phyloP scores from a whole-genome alignment of 2,797 vertebrate genomes.

The Anableps anableps region DNA sequence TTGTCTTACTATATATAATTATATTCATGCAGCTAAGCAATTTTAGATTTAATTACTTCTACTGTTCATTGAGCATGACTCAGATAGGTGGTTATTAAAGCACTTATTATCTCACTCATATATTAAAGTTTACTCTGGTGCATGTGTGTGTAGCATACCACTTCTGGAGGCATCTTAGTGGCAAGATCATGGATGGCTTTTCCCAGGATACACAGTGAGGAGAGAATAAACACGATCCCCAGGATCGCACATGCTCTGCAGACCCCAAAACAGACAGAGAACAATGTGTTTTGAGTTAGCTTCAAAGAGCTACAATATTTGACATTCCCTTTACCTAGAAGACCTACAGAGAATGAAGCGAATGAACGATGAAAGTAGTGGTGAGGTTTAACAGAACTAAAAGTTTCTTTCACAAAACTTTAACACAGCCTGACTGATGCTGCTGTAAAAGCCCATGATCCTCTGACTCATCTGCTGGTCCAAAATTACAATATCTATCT shows the following conservation, averaged over 20 bases:
- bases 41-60: neutral
- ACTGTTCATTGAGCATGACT: neutral
- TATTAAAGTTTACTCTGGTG: slow-evolving; percentile 4
- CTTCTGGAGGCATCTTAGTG: slow-evolving; percentile 91
- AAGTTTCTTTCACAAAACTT: neutral
- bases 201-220: slow-evolving; percentile 93
- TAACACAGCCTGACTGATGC: neutral
- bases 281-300: neutral
- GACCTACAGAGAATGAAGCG: neutral
- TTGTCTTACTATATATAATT: neutral
- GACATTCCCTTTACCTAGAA: neutral
- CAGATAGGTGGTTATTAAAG: neutral
- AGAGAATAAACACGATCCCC: slow-evolving; percentile 92
- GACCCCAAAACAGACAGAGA: slow-evolving; percentile 33
- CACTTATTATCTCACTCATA: neutral
- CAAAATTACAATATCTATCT: slow-evolving; percentile 17
- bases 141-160: slow-evolving; percentile 81
- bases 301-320: neutral
- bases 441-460: neutral
- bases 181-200: slow-evolving; percentile 96
- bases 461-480: slow-evolving; percentile 29
- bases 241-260: slow-evolving; percentile 94
- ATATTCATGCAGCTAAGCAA: neutral
- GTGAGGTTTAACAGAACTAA: neutral
- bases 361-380: neutral